Evolutionary conservation across 2,113 vertebrate genomes (phyloP).

Genomic region (Peromyscus polionotus): DNA sequence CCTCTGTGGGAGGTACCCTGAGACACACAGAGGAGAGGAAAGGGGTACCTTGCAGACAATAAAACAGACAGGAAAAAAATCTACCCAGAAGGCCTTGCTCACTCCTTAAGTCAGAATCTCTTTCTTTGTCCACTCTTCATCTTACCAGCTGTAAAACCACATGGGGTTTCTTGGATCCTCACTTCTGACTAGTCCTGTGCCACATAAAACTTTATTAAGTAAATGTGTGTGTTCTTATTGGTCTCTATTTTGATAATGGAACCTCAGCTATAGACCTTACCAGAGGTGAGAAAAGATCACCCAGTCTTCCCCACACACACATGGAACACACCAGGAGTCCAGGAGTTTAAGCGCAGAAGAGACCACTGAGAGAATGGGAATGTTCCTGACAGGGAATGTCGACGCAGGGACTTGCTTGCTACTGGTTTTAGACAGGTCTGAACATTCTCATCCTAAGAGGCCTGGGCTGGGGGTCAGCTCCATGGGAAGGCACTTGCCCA

Average conservation of each 20-base stretch:
- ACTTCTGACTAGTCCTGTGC: background rate
- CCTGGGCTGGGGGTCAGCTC: background rate
- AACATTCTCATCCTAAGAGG: slow-evolving; percentile 1
- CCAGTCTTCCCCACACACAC: background rate
- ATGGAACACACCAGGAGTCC: background rate
- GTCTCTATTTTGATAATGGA: background rate
- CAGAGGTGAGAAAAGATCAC: background rate
- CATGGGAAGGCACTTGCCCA: background rate
- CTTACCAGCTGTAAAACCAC: background rate
- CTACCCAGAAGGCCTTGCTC: background rate
- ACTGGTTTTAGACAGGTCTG: background rate
- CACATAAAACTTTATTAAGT: background rate
- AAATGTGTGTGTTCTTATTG: background rate
- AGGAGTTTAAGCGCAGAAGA: background rate
- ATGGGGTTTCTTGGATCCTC: background rate
- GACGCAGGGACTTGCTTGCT: background rate
- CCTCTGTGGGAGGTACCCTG: background rate
- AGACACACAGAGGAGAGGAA: background rate
- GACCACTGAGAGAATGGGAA: background rate
- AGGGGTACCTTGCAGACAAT: background rate
- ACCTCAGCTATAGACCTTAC: background rate
- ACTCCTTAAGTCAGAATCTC: background rate
- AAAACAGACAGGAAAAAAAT: no score
- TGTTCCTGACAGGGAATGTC: background rate
- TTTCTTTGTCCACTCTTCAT: background rate